Percentiles rank a stretch among this genome's conserved stretches.
Conservation (phyloP, 2,888 invertebrate species). For the Deilephila porcellus region DNA sequence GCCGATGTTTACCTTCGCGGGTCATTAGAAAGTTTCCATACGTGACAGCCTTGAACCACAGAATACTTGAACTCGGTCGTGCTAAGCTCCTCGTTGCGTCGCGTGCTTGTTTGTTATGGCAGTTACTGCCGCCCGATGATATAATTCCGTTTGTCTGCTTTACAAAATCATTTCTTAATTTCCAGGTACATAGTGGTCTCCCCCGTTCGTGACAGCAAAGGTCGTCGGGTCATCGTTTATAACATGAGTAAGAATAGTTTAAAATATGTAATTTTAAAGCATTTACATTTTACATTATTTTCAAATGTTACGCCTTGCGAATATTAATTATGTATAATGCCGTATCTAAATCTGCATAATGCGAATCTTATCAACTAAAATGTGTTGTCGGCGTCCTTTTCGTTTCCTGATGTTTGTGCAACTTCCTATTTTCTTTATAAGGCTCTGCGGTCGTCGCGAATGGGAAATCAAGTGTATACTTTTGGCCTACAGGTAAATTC, state of each 20-base stretch:
- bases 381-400: not conserved
- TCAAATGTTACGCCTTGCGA: not conserved
- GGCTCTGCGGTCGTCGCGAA: constrained; percentile 25
- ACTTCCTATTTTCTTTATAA: not conserved
- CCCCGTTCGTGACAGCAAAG: constrained; percentile 89
- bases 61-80: constrained; percentile 54
- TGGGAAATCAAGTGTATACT: not conserved
- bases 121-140: constrained; percentile 49
- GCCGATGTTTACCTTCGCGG: not conserved
- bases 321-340: not conserved
- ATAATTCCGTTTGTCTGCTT: constrained; percentile 52
- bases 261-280: not conserved
- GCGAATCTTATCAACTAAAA: not conserved
- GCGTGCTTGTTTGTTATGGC: constrained; percentile 30
- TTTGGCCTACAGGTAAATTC: constrained; percentile 83
- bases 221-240: constrained; percentile 89
- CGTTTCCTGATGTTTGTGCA: not conserved
- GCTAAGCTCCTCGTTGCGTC: constrained; percentile 8
- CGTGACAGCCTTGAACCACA: constrained; percentile 54
- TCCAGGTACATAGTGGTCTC: constrained; percentile 89
- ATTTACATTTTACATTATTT: not conserved
- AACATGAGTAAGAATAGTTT: constrained; percentile 79
- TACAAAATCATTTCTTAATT: constrained; percentile 62
- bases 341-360: not conserved
- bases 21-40: constrained; percentile 54